These are phyloP conservation scores for Pangasius krempfi DNA, from an alignment of 2,797 vertebrate species.

Conservation along the genomic window DNA sequence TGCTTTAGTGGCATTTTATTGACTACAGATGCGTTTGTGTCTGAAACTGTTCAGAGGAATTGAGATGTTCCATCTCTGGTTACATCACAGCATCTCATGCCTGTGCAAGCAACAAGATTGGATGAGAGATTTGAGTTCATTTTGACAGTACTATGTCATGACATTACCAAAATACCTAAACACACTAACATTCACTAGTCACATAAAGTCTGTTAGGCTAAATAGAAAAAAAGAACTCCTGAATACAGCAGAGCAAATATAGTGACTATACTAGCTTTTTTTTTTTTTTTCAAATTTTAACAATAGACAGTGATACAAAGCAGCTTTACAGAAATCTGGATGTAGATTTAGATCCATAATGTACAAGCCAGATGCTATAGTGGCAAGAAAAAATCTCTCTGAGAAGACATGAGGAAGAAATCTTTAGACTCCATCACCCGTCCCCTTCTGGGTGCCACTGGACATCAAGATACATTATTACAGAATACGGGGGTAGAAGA, in stretches of 20 bases:
- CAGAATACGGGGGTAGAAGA: background rate
- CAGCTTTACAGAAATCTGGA: background rate
- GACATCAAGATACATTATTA: background rate
- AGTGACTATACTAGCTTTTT: background rate
- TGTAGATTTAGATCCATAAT: background rate
- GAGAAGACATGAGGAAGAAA: background rate
- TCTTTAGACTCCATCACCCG: background rate
- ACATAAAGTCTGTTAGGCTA: background rate
- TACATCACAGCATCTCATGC: conserved; percentile 24
- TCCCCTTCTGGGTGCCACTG: background rate
- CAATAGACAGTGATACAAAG: background rate
- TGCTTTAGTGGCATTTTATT: conserved; percentile 34
- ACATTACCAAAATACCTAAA: background rate
- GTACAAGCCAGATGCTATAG: background rate
- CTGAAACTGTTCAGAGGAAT: conserved; percentile 30
- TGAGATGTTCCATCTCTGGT: conserved; percentile 27
- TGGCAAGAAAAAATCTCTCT: background rate
- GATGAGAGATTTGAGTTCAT: background rate
- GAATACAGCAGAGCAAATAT: background rate
- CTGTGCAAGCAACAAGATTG: conserved; percentile 11
- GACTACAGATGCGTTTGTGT: conserved; percentile 42
- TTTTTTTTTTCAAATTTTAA: background rate
- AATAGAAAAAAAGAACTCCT: background rate
- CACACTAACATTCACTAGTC: background rate
- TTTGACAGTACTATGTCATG: background rate